Evolutionary conservation across 2,797 vertebrate genomes (phyloP).

Genomic region (Anguilla marmorata): DNA sequence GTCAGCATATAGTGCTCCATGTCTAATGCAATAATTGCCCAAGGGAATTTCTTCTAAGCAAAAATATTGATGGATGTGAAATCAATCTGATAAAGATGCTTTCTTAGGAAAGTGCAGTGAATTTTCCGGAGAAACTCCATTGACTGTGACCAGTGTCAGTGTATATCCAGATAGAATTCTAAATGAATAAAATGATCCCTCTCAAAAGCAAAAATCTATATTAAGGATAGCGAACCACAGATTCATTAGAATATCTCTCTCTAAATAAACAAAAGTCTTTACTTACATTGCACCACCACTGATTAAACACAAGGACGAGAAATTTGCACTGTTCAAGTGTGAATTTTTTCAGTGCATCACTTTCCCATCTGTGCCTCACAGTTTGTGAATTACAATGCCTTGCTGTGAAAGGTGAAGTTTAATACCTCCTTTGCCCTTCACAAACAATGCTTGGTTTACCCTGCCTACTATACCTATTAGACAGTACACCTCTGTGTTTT

Average conservation of each 20-base stretch:
- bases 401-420: neutral
- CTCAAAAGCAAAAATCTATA: neutral
- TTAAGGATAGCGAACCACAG: neutral
- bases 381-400: neutral
- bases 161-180: neutral
- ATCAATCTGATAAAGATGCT: constrained; percentile 16
- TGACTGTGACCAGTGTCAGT: neutral
- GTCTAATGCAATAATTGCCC: neutral
- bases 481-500: neutral
- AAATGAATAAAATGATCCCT: neutral
- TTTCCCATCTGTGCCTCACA: neutral
- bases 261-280: neutral
- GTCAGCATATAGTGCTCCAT: constrained; percentile 17
- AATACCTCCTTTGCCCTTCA: neutral
- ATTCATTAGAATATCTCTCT: neutral
- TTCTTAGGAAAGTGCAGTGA: constrained; percentile 11
- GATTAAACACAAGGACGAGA: neutral
- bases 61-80: neutral
- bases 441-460: neutral
- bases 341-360: neutral
- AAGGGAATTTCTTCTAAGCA: constrained; percentile 10
- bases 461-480: neutral
- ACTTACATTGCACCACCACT: neutral
- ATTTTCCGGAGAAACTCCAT: neutral
- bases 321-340: neutral